Evolutionary conservation across 2,888 invertebrate species (phyloP).

Genomic region (Drosophila austrosaltans): DNA sequence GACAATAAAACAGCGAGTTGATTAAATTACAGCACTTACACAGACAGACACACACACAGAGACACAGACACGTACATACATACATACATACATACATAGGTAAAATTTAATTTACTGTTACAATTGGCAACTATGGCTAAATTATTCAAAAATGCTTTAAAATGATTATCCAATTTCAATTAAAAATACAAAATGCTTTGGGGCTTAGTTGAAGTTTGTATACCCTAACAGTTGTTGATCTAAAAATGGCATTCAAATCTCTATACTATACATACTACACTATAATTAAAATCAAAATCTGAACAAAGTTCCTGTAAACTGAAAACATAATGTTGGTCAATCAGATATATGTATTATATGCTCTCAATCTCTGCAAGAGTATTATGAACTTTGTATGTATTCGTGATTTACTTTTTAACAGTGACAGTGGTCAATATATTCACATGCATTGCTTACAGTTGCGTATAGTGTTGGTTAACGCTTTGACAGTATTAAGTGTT

Average conservation of each 20-base stretch:
- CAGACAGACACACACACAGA: neutral
- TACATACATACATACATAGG: neutral
- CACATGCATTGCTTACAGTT: neutral
- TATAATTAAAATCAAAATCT: too few species aligned
- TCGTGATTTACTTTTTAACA: neutral
- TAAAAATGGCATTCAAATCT: neutral
- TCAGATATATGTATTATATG: too few species aligned
- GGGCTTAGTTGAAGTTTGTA: neutral
- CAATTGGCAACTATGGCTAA: slow-evolving; percentile 4
- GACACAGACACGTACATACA: neutral
- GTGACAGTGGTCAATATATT: neutral
- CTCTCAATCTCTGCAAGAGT: too few species aligned
- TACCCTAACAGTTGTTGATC: neutral
- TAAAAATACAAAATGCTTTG: neutral
- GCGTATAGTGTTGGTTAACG: neutral
- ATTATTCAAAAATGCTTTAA: slow-evolving; percentile 8
- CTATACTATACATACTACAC: too few species aligned
- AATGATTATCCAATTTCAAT: neutral
- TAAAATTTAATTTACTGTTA: neutral
- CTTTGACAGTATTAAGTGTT: neutral
- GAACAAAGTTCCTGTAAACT: too few species aligned
- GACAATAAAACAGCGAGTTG: slow-evolving; percentile 5
- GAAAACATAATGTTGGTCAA: too few species aligned
- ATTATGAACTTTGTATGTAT: too few species aligned
- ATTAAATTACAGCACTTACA: neutral